These are phyloP conservation scores for Nasonia oneida DNA, from an alignment of 2,888 invertebrate genomes.

Conservation along the genomic window DNA sequence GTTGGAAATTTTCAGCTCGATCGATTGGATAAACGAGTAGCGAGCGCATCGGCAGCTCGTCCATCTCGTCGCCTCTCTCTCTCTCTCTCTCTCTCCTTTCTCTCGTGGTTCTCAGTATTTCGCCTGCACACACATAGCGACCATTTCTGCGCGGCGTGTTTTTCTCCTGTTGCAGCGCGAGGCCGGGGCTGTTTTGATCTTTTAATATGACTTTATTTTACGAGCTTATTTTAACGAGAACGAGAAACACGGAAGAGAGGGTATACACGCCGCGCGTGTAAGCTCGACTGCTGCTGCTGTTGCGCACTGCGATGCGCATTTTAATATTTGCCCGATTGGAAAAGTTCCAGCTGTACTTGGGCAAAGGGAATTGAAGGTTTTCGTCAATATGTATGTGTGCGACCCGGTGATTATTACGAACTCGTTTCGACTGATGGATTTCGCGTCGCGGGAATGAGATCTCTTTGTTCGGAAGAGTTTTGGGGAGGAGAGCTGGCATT, in stretches of 20 bases:
- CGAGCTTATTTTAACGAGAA: constrained; percentile 49
- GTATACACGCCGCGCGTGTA: neutral
- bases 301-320: constrained; percentile 23
- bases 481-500: too few relatives aligned
- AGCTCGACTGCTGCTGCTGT: too few relatives aligned
- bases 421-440: neutral
- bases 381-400: neutral
- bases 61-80: constrained; percentile 14
- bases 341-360: constrained; percentile 29
- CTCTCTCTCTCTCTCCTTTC: constrained; percentile 16
- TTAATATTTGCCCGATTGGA: constrained; percentile 57
- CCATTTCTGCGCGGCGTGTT: constrained; percentile 28
- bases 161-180: neutral
- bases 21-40: constrained; percentile 73
- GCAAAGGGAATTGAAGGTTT: constrained; percentile 21
- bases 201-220: constrained; percentile 62
- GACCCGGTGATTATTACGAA: neutral
- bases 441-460: neutral
- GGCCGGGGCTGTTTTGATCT: constrained; percentile 55
- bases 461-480: too few relatives aligned
- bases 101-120: constrained; percentile 11
- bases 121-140: neutral
- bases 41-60: constrained; percentile 6
- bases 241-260: neutral
- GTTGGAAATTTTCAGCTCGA: constrained; percentile 74